Percentiles rank a stretch among this genome's conserved stretches.
These are phyloP conservation scores for Marmota flaviventris DNA, from an alignment of 2,113 vertebrate genomes.

Conservation along the genomic window DNA sequence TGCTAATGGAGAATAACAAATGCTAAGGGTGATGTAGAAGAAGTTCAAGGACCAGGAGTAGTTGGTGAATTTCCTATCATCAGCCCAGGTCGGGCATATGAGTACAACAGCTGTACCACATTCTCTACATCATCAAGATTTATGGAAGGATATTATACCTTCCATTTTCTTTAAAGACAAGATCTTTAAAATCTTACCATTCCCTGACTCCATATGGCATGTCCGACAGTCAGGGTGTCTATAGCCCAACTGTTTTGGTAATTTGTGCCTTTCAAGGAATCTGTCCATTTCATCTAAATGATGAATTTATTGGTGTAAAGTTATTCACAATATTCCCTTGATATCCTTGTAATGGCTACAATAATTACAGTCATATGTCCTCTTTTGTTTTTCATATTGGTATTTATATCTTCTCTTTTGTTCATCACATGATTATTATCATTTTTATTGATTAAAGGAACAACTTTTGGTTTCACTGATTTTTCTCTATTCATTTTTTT, in stretches of 20 bases:
- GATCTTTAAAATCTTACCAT: conserved; percentile 87
- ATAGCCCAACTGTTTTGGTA: conserved; percentile 83
- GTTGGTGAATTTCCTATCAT: conserved; percentile 99
- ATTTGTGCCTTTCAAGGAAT: conserved; percentile 75
- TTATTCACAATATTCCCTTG: conserved; percentile 49
- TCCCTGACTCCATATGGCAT: conserved; percentile 88
- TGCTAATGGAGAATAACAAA: conserved; percentile 99
- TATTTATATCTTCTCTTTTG: conserved; percentile 32
- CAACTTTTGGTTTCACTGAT: conserved; percentile 39
- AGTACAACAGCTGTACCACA: conserved; percentile 98
- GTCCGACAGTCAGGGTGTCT: conserved; percentile 95
- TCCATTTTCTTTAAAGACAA: conserved; percentile 95
- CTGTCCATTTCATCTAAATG: conserved; percentile 75
- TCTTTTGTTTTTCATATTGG: conserved; percentile 63
- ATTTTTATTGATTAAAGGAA: conserved; percentile 57
- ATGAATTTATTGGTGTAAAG: conserved; percentile 65
- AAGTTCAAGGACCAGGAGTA: conserved; percentile 97
- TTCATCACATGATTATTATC: conserved; percentile 18
- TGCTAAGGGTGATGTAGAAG: conserved; percentile 96
- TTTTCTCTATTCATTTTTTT: conserved; percentile 59
- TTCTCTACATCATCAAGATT: conserved; percentile 97
- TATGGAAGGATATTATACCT: conserved; percentile 99
- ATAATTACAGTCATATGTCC: background rate
- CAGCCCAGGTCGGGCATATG: conserved; percentile 95
- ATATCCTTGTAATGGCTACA: conserved; percentile 63